Percentiles rank a stretch among this genome's conserved stretches.
Evolutionary conservation across 2,888 invertebrate genomes (phyloP).

Genomic region (Pammene fasciana): DNA sequence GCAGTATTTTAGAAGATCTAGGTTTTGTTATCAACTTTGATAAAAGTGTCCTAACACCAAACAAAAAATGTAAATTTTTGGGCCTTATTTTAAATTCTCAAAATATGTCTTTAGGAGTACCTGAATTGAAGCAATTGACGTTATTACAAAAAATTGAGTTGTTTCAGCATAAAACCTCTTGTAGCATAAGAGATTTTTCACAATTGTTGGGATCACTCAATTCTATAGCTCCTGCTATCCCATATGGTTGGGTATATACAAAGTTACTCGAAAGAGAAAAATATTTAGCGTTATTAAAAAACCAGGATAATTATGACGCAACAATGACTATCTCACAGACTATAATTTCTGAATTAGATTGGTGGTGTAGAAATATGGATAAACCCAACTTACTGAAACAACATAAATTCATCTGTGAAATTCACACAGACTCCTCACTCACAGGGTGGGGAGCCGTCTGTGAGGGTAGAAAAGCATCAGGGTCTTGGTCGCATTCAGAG

Average conservation of each 20-base stretch:
- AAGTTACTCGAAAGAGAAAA: slow-evolving; percentile 39
- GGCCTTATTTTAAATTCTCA: too few relatives aligned
- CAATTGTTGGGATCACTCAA: too few relatives aligned
- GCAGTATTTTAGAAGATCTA: too few relatives aligned
- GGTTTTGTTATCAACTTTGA: too few relatives aligned
- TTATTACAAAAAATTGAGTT: neutral
- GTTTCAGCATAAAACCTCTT: slow-evolving; percentile 22
- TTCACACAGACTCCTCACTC: neutral
- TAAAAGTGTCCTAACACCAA: too few relatives aligned
- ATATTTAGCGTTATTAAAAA: slow-evolving; percentile 21
- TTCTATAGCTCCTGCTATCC: slow-evolving; percentile 33
- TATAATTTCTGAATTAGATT: too few relatives aligned
- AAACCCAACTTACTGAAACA: slow-evolving; percentile 6
- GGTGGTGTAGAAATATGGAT: slow-evolving; percentile 7
- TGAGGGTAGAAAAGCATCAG: too few relatives aligned
- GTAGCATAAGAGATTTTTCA: too few relatives aligned
- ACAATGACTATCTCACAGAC: too few relatives aligned
- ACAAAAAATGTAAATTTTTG: too few relatives aligned
- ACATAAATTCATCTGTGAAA: neutral
- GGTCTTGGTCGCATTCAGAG: too few relatives aligned
- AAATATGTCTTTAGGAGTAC: slow-evolving; percentile 14
- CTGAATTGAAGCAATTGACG: slow-evolving; percentile 10
- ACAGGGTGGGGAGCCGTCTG: slow-evolving; percentile 12
- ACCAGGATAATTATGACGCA: slow-evolving; percentile 28
- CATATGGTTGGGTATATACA: slow-evolving; percentile 38